These are phyloP conservation scores for Phrynocephalus vlangalii DNA, from an alignment of 2,797 vertebrate genomes.

Conservation along the genomic window DNA sequence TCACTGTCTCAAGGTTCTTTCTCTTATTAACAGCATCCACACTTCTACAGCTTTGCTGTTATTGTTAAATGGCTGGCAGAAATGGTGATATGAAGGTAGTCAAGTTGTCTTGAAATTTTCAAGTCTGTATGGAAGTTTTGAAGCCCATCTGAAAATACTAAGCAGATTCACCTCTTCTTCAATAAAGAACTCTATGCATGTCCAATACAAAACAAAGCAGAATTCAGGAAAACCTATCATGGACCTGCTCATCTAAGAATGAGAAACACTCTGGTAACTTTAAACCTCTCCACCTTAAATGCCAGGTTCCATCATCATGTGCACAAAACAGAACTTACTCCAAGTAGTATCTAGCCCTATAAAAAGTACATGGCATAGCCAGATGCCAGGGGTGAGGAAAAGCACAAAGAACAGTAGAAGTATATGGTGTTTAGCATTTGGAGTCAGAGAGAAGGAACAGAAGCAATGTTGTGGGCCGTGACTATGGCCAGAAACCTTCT, in stretches of 20 bases:
- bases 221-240: neutral
- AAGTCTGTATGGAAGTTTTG: neutral
- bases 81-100: neutral
- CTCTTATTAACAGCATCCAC: neutral
- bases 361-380: neutral
- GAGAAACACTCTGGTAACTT: neutral
- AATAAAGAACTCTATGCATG: neutral
- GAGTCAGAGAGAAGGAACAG: neutral
- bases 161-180: neutral
- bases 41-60: neutral
- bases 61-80: neutral
- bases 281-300: slow-evolving; percentile 1
- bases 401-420: neutral
- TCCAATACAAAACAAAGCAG: neutral
- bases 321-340: slow-evolving; percentile 1
- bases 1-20: neutral
- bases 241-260: neutral
- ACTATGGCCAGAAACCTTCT: neutral
- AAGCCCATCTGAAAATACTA: neutral
- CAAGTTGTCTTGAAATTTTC: neutral
- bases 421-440: neutral
- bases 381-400: neutral
- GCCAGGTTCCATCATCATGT: neutral
- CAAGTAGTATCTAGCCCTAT: neutral
- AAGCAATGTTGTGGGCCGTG: neutral